Base-by-base conservation (phyloP, 2,113 vertebrate species). In the Ceuthmochares aereus region DNA sequence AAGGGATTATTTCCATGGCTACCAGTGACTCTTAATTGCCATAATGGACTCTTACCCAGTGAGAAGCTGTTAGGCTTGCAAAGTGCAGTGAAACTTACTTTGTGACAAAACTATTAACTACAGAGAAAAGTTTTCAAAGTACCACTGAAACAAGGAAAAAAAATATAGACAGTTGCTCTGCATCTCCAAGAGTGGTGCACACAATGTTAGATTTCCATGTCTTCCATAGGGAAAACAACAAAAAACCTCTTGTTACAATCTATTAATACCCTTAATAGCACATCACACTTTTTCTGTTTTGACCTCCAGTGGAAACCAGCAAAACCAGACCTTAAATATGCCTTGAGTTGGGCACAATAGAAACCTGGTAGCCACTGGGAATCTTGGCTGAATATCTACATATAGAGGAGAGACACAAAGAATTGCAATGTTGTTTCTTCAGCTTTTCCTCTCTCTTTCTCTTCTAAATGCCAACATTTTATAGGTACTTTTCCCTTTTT, bases 401-500 rank as follows among this genome's bases (percentile, higher is more conserved):
- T 49, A 6, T 5, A 32, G 43, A 63, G 5, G 9, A 67, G 6
- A 74, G 60, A 66, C 37, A 58, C 19, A 64, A 60, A 81, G 25
- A 79, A 87, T 10, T 60, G 22, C 27, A 27, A 16, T 16, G 14
- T 27, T 64, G 29, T 59, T 84, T 60, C 60, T 92, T 75, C 51
- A n/a, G 40, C 14, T 43, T 75, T 63, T 68, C 45, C 45, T 58
- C 32, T 36, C 66, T 52, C 79, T 87, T 87, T 74, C 62, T 82
- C 77, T n/a, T 81, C 76, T 89, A 74, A 94, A 72, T 77, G 63
- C 51, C 78, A 81, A 32, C 29, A 45, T 77, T 94, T 93, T 94
- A 78, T 82, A 6, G 9, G 73, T 78, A 75, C 93, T 87, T 95
- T 83, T 72, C 42, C 78, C 89, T 93, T 45, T 93, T 91, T 95